A percentile compares a stretch with the other conserved stretches of the same genome.
These are phyloP conservation scores for Odontesthes bonariensis DNA, from an alignment of 2,113 vertebrate species.

Conservation along the genomic window DNA sequence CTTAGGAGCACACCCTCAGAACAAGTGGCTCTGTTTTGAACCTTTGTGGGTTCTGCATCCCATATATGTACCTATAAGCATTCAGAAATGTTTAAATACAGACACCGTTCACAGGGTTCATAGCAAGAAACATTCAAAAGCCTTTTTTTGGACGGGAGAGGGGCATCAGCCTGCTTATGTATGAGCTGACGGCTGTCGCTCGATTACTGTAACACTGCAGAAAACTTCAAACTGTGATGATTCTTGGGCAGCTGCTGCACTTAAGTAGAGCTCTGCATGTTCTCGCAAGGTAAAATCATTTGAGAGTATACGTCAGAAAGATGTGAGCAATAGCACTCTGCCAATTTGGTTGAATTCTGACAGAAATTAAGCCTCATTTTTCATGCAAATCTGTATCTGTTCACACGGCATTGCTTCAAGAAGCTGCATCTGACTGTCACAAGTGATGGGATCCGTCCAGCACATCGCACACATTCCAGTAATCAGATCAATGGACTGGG, in stretches of 20 bases:
- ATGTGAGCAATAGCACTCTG: background rate
- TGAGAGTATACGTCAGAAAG: background rate
- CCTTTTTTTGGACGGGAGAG: background rate
- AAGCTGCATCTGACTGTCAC: background rate
- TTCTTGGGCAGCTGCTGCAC: background rate
- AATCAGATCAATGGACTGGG: slow-evolving; percentile 2
- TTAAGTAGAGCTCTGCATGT: background rate
- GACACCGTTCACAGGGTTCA: background rate
- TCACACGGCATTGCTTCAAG: background rate
- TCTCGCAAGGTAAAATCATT: background rate
- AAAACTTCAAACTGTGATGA: background rate
- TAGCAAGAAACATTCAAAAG: background rate
- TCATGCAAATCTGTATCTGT: too few species aligned
- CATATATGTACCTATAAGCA: background rate
- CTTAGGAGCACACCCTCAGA: slow-evolving; percentile 16
- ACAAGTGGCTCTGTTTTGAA: background rate
- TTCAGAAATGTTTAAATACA: background rate
- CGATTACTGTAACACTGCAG: background rate
- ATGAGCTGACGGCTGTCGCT: background rate
- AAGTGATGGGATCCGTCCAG: background rate
- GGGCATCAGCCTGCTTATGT: background rate
- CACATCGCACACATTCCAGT: background rate
- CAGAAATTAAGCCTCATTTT: too few species aligned
- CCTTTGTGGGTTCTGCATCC: background rate
- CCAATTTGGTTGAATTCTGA: too few species aligned